Conservation (phyloP, 2,888 invertebrate species). For the Aphidoletes aphidimyza region DNA sequence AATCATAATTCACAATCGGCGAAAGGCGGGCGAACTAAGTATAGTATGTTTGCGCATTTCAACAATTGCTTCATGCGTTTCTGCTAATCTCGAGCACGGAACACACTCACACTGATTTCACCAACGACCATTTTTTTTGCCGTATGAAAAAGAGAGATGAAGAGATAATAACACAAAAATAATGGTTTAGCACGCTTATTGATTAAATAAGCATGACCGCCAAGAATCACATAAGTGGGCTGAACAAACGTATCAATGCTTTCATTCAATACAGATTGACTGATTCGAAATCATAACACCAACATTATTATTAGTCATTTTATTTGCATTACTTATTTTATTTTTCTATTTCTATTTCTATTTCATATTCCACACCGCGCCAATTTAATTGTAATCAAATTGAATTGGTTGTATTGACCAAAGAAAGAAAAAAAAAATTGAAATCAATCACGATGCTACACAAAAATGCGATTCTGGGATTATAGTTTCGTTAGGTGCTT, state of each 20-base stretch:
- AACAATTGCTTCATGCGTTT: background rate
- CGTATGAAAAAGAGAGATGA: background rate
- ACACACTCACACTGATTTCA: background rate
- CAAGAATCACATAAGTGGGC: slow-evolving; percentile 21
- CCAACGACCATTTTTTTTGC: background rate
- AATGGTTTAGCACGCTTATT: slow-evolving; percentile 51
- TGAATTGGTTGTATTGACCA: background rate
- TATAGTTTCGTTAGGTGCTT: background rate
- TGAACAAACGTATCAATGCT: slow-evolving; percentile 50
- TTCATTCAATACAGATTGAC: slow-evolving; percentile 14
- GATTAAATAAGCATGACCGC: slow-evolving; percentile 35
- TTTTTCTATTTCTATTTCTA: slow-evolving; percentile 9
- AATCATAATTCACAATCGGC: background rate
- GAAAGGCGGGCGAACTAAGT: background rate
- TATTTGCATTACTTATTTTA: no score
- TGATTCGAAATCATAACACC: slow-evolving; percentile 41
- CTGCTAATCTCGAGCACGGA: background rate
- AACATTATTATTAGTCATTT: background rate
- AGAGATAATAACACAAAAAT: background rate
- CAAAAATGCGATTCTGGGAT: background rate
- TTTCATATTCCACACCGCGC: background rate
- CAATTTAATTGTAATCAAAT: background rate
- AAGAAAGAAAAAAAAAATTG: background rate
- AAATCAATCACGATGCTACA: background rate
- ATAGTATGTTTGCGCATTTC: background rate